Evolutionary conservation across 2,113 vertebrate genomes (phyloP), one percentile per base, ranked within the genome.

Genomic region (Chrysemys picta): DNA sequence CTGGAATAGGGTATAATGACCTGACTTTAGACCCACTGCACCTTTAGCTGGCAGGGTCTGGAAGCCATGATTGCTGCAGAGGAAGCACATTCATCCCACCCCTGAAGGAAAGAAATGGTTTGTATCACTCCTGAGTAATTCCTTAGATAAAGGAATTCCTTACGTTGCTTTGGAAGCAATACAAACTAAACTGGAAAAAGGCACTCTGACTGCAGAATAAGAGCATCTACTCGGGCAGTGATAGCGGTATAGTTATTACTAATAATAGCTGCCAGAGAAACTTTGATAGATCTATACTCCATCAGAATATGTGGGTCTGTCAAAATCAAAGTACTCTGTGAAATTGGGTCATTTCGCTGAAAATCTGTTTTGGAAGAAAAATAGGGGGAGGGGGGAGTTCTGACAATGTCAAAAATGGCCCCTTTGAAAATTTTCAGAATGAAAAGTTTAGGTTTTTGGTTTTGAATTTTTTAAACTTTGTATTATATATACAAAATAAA

Each of bases 201-300:
- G 53, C 31, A 54, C 80, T 94, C 85, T 90, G 91, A 88, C 93
- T 83, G 91, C 95, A 91, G 88, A 97, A 90, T 82, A 88, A 94
- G 72, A 91, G 29, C 53, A 85, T 93, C 75, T 50, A 52, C 52
- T 87, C 0, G 2, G 81, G 54, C 57, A 93, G 84, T 54, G 92
- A 79, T 1, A 4, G 75, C 35, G 54, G 75, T 92, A 76, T 92
- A 59, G 79, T 76, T 92, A 54, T 65, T 88, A 92, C 79, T 16
- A 50, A 50, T 14, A 14, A 50, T 50, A 80, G 22, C 62, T 69
- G 85, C 62, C 54, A 95, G 83, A 62, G 91, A 91, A 72, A 88
- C n/a, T 49, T 76, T 86, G 89, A 69, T 88, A 82, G 57, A 91
- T 90, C 91, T 81, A 88, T 80, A 29, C 65, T 89, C 85, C 88